phyloP scores from a whole-genome alignment of 2,113 vertebrate species.

The Taurulus bubalis region DNA sequence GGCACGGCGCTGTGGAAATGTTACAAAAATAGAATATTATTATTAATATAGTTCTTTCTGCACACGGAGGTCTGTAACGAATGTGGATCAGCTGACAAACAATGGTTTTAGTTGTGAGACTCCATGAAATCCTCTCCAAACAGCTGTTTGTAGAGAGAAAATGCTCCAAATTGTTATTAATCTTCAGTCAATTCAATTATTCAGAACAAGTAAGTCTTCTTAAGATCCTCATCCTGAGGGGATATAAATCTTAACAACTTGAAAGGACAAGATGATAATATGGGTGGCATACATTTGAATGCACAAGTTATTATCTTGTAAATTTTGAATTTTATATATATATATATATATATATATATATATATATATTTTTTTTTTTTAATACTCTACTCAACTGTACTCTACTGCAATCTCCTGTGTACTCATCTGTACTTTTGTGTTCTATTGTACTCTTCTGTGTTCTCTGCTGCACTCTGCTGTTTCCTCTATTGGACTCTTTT shows the following conservation, averaged over 20 bases:
- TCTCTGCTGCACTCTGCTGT: neutral
- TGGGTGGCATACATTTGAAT: neutral
- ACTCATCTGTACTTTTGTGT: neutral
- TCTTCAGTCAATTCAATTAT: neutral
- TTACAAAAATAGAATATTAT: neutral
- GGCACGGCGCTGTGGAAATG: neutral
- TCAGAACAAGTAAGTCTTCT: neutral
- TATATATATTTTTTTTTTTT: too few relatives aligned
- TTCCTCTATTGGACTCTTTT: too few relatives aligned
- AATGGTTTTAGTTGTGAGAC: neutral
- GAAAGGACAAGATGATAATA: neutral
- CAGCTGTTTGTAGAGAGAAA: neutral
- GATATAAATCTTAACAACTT: neutral
- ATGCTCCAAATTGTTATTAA: neutral
- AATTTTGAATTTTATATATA: neutral
- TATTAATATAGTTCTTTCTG: neutral
- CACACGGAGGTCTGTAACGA: neutral
- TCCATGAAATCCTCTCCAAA: neutral
- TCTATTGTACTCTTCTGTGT: neutral
- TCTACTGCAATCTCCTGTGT: neutral
- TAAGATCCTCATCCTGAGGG: neutral
- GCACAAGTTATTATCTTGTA: neutral
- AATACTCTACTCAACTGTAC: neutral
- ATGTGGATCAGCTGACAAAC: neutral
- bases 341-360: too few relatives aligned